Conservation (phyloP, 2,888 invertebrate genomes). For the Achlya flavicornis region DNA sequence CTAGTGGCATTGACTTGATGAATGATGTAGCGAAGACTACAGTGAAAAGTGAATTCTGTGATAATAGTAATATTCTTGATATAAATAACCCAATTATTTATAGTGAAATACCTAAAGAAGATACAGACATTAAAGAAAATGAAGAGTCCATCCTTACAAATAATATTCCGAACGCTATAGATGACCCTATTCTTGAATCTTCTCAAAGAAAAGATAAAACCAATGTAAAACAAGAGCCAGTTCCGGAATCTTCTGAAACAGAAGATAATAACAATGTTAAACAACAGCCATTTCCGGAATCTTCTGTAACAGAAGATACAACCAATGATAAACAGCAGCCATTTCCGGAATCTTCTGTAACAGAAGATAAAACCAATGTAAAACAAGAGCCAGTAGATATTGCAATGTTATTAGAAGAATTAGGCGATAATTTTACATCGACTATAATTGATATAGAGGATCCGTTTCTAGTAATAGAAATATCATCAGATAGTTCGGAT, state of each 20-base stretch:
- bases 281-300: no score
- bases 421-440: constrained; percentile 50
- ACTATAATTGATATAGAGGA: constrained; percentile 58
- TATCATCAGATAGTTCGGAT: constrained; percentile 62
- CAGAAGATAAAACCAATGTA: constrained; percentile 24
- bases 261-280: no score
- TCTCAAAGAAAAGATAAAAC: no score
- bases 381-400: constrained; percentile 34
- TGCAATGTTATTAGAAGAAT: constrained; percentile 37
- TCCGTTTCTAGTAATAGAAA: constrained; percentile 61
- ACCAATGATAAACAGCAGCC: constrained; percentile 21
- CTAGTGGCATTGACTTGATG: neutral
- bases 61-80: neutral
- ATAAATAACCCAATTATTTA: neutral
- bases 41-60: neutral
- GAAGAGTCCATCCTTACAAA: no score
- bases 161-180: no score
- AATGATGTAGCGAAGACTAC: neutral
- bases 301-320: neutral
- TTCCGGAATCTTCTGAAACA: no score
- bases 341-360: neutral
- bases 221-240: no score
- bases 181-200: no score
- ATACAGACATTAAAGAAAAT: neutral
- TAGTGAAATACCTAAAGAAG: neutral